Evolutionary conservation across 1,140 invertebrate species (phyloP), one percentile per base, ranked within the genome.

Genomic region (Brachionus sp.): DNA sequence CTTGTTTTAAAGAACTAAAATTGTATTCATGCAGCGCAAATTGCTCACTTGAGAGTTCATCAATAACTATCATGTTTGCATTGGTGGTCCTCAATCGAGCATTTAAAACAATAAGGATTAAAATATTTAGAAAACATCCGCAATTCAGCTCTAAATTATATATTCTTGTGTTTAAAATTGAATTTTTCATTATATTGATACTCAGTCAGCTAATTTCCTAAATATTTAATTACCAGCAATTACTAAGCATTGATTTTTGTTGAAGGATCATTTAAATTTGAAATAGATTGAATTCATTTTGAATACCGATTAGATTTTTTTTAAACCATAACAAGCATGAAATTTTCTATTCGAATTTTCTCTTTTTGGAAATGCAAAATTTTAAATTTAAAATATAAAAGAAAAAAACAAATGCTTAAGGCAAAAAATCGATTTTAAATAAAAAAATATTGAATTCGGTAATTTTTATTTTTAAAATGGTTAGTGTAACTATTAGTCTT

Each of bases 361-460:
- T 57, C 9, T 57, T 19, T 5, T 7, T 19, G 19, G 16, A 23
- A 57, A 19, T 57, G n/a, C 16, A 57, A 57, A 16, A 50, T 16
- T 50, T 50, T 3, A 50, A 57, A 57, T 57, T 57, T 19, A 66
- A 66, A n/a, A 66, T 35, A 0, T 33, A 5, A 9, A 33, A 66
- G 6, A 12, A 35, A n/a, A 66, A 66, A 33, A 66, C 25, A 66
- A 33, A 4, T 66, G 57, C 25, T 16, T 23, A 10, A 12, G 25
- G 19, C 12, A 66, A 66, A 66, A 66, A 66, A 66, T 66, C 64
- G 64, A 66, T 66, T 66, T 66, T 19, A 66, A 66, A 66, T 37
- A 5, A 66, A 35, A n/a, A 33, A 66, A 9, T 66, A 29, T 66
- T 57, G 19, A 57, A 19, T 57, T 57, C 50, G 16, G 19, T 57